A percentile compares a stretch with the other conserved stretches of the same genome.
Conservation (phyloP, 1,140 invertebrate species). For the Pantala flavescens region DNA sequence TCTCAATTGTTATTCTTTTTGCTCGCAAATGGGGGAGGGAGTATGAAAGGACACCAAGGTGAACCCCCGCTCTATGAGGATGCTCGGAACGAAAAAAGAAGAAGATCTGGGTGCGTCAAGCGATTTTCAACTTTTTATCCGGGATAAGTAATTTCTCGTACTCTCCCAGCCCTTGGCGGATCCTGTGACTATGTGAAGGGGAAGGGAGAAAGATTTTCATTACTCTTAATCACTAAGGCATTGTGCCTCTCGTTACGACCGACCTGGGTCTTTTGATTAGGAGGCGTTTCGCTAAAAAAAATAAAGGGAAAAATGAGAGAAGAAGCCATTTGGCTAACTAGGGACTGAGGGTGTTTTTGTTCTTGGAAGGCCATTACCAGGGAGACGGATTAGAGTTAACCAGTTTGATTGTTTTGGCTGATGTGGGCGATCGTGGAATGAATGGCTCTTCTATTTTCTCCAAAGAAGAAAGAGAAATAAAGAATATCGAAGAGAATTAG, state of each 20-base stretch:
- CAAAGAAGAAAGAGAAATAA: too few species aligned
- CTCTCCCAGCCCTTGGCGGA: background rate
- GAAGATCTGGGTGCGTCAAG: background rate
- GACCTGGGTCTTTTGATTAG: background rate
- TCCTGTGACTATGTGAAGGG: background rate
- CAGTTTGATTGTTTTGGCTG: constrained; percentile 1
- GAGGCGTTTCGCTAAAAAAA: background rate
- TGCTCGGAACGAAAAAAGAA: background rate
- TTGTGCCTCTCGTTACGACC: background rate
- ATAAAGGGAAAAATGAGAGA: background rate
- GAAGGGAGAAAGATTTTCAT: background rate
- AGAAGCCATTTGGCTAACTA: background rate
- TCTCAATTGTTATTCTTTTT: constrained; percentile 7
- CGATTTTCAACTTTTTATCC: background rate
- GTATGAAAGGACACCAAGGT: background rate
- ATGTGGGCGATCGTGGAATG: background rate
- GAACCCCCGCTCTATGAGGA: background rate
- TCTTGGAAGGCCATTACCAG: background rate
- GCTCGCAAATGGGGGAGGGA: background rate
- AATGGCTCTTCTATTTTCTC: too few species aligned
- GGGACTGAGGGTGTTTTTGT: background rate
- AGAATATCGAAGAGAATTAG: too few species aligned
- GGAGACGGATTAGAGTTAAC: background rate
- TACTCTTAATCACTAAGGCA: constrained; percentile 6
- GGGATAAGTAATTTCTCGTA: background rate